These are phyloP conservation scores for Antennarius striatus DNA, from an alignment of 2,113 vertebrate species.

Conservation along the genomic window DNA sequence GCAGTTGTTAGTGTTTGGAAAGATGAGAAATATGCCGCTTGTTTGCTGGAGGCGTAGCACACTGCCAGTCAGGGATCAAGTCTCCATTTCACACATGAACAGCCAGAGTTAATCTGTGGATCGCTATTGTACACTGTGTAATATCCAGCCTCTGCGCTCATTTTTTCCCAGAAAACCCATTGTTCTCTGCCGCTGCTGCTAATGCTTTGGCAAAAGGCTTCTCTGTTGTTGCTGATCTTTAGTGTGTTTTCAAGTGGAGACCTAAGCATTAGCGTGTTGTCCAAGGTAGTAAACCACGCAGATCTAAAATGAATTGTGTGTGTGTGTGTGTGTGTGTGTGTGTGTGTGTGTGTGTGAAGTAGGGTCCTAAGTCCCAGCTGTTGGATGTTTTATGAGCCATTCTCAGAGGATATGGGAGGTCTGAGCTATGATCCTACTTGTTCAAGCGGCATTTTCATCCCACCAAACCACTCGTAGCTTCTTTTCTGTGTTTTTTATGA, in stretches of 20 bases:
- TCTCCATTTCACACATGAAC: conserved; percentile 84
- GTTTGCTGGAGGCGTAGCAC: conserved; percentile 67
- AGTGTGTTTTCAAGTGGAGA: conserved; percentile 41
- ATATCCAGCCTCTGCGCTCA: conserved; percentile 40
- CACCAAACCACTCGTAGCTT: conserved; percentile 20
- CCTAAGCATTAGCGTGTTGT: conserved; percentile 19
- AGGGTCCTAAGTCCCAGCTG: conserved; percentile 49
- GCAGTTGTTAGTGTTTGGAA: conserved; percentile 63
- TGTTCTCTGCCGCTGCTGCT: conserved; percentile 49
- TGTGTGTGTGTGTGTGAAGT: not conserved
- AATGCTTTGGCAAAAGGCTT: conserved; percentile 53
- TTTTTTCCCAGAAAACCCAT: conserved; percentile 41
- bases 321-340: conserved; percentile 23
- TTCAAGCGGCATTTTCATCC: conserved; percentile 71
- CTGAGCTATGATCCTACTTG: conserved; percentile 73
- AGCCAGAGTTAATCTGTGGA: conserved; percentile 80
- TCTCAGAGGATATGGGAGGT: conserved; percentile 72
- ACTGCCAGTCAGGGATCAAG: conserved; percentile 78
- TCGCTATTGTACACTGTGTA: conserved; percentile 75
- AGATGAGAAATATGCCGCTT: conserved; percentile 65
- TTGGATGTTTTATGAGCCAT: conserved; percentile 82
- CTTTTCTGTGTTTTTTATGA: conserved; percentile 9
- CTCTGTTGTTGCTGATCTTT: conserved; percentile 24
- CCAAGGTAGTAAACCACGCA: conserved; percentile 27
- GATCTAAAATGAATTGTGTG: conserved; percentile 36